These are phyloP conservation scores for Drosophila subpulchrella DNA, from an alignment of 1,140 invertebrate genomes.

Conservation along the genomic window DNA sequence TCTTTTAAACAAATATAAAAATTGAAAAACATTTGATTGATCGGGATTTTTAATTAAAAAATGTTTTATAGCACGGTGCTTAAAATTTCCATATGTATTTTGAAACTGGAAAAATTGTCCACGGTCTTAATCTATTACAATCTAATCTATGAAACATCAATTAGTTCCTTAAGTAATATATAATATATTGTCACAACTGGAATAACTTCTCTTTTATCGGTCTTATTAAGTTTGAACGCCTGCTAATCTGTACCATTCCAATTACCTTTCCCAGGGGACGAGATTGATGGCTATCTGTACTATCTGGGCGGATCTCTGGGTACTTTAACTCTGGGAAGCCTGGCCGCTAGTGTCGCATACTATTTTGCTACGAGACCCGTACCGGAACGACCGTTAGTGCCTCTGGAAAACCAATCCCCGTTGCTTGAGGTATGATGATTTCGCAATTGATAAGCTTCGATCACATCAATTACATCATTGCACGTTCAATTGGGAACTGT, in stretches of 20 bases:
- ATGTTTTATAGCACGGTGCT: no score
- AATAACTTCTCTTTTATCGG: no score
- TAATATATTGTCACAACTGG: no score
- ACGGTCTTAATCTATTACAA: no score
- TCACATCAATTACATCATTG: constrained; percentile 61
- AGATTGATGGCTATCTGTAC: constrained; percentile 91
- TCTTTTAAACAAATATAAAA: no score
- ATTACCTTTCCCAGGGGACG: constrained; percentile 86
- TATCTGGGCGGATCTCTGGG: constrained; percentile 91
- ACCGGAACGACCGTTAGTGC: constrained; percentile 90
- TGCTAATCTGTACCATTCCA: neutral
- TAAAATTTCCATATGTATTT: no score
- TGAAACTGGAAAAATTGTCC: no score
- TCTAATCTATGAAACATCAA: no score
- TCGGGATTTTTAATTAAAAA: no score
- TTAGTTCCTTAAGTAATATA: no score
- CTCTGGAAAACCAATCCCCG: constrained; percentile 89
- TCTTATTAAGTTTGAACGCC: no score
- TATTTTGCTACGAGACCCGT: constrained; percentile 90
- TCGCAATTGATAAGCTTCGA: constrained; percentile 19
- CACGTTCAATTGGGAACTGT: constrained; percentile 38
- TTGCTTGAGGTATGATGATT: constrained; percentile 87
- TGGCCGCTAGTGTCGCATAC: constrained; percentile 90
- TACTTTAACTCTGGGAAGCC: constrained; percentile 89
- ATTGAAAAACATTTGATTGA: no score